Percentiles rank a stretch among this genome's conserved stretches.
Conservation (phyloP, 1,140 invertebrate genomes). For the Bombus huntii region DNA sequence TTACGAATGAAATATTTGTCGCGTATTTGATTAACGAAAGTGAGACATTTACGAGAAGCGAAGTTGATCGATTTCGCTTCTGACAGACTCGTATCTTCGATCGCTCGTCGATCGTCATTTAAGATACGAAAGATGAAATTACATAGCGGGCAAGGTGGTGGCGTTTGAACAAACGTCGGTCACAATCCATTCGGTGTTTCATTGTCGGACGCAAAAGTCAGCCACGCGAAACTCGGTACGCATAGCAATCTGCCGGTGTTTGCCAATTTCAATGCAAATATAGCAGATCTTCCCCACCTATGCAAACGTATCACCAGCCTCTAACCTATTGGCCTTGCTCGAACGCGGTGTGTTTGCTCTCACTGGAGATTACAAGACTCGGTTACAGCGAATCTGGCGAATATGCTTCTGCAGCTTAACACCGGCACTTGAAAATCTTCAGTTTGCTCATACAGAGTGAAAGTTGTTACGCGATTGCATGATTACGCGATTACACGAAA, state of each 20-base stretch:
- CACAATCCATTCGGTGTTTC: neutral
- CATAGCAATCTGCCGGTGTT: conserved; percentile 56
- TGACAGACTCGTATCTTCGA: neutral
- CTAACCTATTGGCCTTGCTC: conserved; percentile 62
- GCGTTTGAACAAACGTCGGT: neutral
- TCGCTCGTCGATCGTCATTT: neutral
- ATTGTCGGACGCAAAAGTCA: conserved; percentile 6
- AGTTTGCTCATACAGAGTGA: neutral
- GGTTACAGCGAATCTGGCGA: conserved; percentile 32
- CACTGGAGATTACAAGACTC: conserved; percentile 40
- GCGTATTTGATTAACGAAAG: neutral
- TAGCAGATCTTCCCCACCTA: conserved; percentile 62
- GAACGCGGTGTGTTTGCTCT: conserved; percentile 53
- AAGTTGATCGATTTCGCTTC: neutral
- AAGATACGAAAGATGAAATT: neutral
- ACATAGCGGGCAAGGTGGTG: no score
- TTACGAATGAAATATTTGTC: no score
- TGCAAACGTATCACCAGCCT: conserved; percentile 63
- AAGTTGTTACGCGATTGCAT: no score
- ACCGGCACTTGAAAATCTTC: neutral
- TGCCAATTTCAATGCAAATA: conserved; percentile 77
- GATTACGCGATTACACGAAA: neutral
- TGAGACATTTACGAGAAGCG: neutral
- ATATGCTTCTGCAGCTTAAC: conserved; percentile 40
- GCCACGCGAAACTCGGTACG: conserved; percentile 17